These are phyloP conservation scores for Betta splendens DNA, from an alignment of 2,797 vertebrate species.

Conservation along the genomic window DNA sequence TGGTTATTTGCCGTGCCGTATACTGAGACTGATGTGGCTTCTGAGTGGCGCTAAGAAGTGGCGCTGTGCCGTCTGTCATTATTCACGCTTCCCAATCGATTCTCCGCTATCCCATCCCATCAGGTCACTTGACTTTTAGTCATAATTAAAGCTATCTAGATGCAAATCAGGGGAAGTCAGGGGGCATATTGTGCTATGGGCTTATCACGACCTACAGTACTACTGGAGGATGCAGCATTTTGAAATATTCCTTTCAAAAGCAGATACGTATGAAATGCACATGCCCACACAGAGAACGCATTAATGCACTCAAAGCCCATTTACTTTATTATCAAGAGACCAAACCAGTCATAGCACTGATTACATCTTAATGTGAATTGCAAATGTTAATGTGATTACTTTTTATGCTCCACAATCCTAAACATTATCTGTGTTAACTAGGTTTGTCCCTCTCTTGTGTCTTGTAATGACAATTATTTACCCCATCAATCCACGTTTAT, in stretches of 20 bases:
- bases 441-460: constrained; percentile 12
- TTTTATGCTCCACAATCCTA: constrained; percentile 38
- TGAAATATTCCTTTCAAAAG: constrained; percentile 38
- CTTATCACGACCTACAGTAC: constrained; percentile 54
- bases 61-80: constrained; percentile 79
- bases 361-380: constrained; percentile 54
- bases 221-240: constrained; percentile 37
- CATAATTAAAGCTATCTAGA: constrained; percentile 87
- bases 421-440: constrained; percentile 27
- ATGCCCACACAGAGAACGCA: constrained; percentile 6
- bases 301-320: constrained; percentile 20
- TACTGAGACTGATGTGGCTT: constrained; percentile 59
- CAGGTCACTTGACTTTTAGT: constrained; percentile 82
- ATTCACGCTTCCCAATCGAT: constrained; percentile 83
- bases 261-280: constrained; percentile 26
- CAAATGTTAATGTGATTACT: constrained; percentile 52
- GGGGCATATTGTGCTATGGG: constrained; percentile 71
- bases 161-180: constrained; percentile 83
- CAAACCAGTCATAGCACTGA: constrained; percentile 44
- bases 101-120: constrained; percentile 79
- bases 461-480: constrained; percentile 12
- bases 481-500: constrained; percentile 6
- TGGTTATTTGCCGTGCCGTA: constrained; percentile 53
- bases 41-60: constrained; percentile 69
- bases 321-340: constrained; percentile 47